These are phyloP conservation scores for Lutjanus campechanus DNA, from an alignment of 2,797 vertebrate species.

Conservation along the genomic window DNA sequence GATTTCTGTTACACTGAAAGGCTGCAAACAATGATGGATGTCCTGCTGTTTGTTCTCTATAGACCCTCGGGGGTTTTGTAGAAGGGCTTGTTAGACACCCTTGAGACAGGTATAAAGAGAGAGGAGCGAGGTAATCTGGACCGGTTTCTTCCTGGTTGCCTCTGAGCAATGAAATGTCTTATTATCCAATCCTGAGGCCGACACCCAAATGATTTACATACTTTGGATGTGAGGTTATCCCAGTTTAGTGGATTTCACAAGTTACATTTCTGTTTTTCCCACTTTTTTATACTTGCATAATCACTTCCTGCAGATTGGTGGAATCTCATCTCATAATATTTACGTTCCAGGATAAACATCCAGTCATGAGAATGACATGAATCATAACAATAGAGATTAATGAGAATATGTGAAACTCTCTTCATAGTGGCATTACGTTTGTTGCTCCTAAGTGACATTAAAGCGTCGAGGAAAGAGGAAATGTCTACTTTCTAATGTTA, in stretches of 20 bases:
- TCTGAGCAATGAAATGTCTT: constrained; percentile 26
- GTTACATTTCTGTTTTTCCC: not conserved
- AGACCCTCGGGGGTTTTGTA: constrained; percentile 32
- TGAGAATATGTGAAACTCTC: not conserved
- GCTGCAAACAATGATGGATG: constrained; percentile 79
- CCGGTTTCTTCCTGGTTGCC: constrained; percentile 18
- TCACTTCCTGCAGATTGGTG: not conserved
- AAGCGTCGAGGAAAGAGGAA: not conserved
- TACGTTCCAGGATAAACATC: not conserved
- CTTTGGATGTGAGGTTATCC: not conserved
- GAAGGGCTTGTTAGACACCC: constrained; percentile 35
- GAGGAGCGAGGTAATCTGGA: constrained; percentile 25
- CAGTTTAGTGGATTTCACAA: not conserved
- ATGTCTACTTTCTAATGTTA: not conserved
- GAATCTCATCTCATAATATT: not conserved
- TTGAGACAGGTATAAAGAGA: constrained; percentile 32
- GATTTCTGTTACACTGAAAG: constrained; percentile 71
- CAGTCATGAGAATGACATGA: not conserved
- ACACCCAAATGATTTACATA: not conserved
- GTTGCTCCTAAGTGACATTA: not conserved
- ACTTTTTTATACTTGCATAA: not conserved
- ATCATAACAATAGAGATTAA: not conserved
- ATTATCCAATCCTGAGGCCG: not conserved
- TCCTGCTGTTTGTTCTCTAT: constrained; percentile 55
- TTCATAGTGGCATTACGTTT: not conserved